Conservation (phyloP, 2,888 invertebrate genomes). For the Sabellastarte sp. region DNA sequence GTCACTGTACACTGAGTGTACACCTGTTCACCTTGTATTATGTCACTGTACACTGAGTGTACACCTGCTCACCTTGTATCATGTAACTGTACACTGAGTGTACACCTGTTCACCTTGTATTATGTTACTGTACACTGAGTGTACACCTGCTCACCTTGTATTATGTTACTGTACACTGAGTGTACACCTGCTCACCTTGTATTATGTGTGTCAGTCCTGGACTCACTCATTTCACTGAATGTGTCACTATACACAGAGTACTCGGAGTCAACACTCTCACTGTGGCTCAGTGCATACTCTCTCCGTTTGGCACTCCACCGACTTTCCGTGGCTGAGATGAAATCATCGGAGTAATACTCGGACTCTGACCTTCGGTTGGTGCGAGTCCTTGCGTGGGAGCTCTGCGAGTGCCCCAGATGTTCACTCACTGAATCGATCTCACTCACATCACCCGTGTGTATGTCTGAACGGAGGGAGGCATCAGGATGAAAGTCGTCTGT, state of each 20-base stretch:
- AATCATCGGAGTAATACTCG: slow-evolving; percentile 37
- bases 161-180: no score
- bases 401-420: neutral
- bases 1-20: no score
- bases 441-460: slow-evolving; percentile 11
- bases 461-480: neutral
- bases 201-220: neutral
- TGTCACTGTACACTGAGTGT: no score
- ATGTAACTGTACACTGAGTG: no score
- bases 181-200: no score
- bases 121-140: no score
- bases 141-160: no score
- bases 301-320: neutral
- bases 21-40: no score
- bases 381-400: neutral
- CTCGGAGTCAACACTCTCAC: neutral
- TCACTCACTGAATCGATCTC: slow-evolving; percentile 23
- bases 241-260: neutral
- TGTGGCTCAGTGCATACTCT: neutral
- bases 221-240: neutral
- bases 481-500: slow-evolving; percentile 44
- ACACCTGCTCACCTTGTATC: no score
- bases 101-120: no score
- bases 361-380: neutral
- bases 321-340: slow-evolving; percentile 14